Evolutionary conservation across 2,113 vertebrate species (phyloP).

Genomic region (Mystacornis crossleyi): DNA sequence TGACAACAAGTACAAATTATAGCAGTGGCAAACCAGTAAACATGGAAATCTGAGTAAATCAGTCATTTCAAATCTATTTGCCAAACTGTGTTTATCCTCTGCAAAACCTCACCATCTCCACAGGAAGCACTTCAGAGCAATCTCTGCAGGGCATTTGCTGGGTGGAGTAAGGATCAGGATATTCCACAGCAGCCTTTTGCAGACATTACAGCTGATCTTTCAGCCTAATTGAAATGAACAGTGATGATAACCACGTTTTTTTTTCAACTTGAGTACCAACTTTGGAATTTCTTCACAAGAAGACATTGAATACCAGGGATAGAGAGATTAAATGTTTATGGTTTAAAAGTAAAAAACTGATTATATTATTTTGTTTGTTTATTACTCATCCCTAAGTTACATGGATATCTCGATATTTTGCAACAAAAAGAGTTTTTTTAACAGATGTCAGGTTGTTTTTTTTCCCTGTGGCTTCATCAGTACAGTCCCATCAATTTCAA

Average conservation of each 20-base stretch:
- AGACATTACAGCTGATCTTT: background rate
- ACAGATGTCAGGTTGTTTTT: background rate
- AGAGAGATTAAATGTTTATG: background rate
- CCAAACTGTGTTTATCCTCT: conserved; percentile 40
- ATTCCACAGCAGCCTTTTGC: conserved; percentile 16
- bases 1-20: conserved; percentile 49
- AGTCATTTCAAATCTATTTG: conserved; percentile 67
- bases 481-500: background rate
- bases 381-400: background rate
- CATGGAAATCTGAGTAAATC: conserved; percentile 52
- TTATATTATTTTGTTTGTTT: background rate
- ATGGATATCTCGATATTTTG: background rate
- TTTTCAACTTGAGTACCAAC: background rate
- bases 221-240: conserved; percentile 29
- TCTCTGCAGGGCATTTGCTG: conserved; percentile 27
- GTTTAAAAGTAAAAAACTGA: background rate
- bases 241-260: background rate
- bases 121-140: conserved; percentile 30
- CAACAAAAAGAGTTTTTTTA: background rate
- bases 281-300: background rate
- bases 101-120: conserved; percentile 24
- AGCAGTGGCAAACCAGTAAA: conserved; percentile 53
- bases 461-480: background rate
- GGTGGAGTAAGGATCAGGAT: background rate
- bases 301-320: background rate